Base-by-base conservation (phyloP, 2,113 vertebrate species). In the Oceanodroma tethys region DNA sequence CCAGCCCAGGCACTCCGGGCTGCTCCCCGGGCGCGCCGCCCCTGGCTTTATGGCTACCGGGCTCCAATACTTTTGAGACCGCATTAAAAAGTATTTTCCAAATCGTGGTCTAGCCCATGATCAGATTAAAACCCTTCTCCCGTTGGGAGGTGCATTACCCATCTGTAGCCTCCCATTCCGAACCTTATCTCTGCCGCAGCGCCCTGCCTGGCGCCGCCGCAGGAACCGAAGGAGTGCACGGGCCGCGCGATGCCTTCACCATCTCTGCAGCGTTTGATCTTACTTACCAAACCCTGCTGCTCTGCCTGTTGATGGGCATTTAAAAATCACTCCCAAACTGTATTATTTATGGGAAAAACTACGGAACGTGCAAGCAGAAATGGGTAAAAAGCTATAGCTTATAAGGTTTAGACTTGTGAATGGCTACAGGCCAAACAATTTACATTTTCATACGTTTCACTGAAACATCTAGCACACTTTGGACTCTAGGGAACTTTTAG, bases 1-100 rank as follows among this genome's bases (percentile, higher is more conserved):
- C 59, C 2, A 12, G 16, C 22, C 10, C 43, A 1, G 3, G 1
- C 29, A 1, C 14, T 3, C 0, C 10, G 2, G 23, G 2, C 38
- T 6, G 29, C 47, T 4, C 43, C 2, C 4, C 47, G 4, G 1
- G 0, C 0, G 23, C 2, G 1, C 22, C 22, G 13, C 7, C 9
- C 47, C 42, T 10, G 5, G 36, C 32, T 7, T 3, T 7, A 6
- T 6, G 2, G 62, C 71, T 14, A 3, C 26, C 18, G 19, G 16
- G 20, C 27, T 48, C 53, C 84, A 1, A 1, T 3, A 1, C 26
- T 26, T 18, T 0, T 2, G 48, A 4, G 19, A 22, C 58, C 38
- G 1, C 53, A 2, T 18, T 13, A 7, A 21, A 18, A 10, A 17
- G 22, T 2, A 1, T 14, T 26, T 55, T n/a, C 40, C 53, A 13